Conservation (phyloP, 1,140 invertebrate species). For the Andrena cerasifolii region DNA sequence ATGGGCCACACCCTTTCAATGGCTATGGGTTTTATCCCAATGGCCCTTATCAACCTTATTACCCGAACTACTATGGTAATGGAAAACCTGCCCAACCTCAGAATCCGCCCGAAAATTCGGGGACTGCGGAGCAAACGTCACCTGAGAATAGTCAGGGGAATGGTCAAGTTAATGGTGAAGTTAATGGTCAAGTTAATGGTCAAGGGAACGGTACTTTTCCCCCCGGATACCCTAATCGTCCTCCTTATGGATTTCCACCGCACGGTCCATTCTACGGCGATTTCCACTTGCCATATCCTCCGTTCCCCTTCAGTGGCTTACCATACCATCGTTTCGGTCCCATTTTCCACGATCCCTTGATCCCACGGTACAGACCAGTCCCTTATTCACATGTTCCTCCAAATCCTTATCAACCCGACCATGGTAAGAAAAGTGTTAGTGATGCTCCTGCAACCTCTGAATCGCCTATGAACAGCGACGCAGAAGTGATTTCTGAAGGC, state of each 20-base stretch:
- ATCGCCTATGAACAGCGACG: neutral
- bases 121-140: neutral
- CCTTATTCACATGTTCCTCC: neutral
- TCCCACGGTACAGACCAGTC: neutral
- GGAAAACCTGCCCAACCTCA: neutral
- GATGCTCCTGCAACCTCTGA: neutral
- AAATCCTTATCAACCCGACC: neutral
- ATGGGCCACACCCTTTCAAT: neutral
- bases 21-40: neutral
- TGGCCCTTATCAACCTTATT: neutral
- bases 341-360: neutral
- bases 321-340: constrained; percentile 36
- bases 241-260: constrained; percentile 21
- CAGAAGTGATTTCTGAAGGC: constrained; percentile 19
- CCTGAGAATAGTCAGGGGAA: constrained; percentile 15
- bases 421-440: neutral
- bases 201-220: constrained; percentile 11
- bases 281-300: constrained; percentile 2
- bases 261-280: constrained; percentile 37
- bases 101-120: neutral
- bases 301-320: neutral
- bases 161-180: constrained; percentile 6
- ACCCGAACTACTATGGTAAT: neutral
- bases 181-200: too few relatives aligned
- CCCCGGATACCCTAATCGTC: neutral